Base-by-base conservation (phyloP, 2,113 vertebrate species). In the Irena cyanogastra region DNA sequence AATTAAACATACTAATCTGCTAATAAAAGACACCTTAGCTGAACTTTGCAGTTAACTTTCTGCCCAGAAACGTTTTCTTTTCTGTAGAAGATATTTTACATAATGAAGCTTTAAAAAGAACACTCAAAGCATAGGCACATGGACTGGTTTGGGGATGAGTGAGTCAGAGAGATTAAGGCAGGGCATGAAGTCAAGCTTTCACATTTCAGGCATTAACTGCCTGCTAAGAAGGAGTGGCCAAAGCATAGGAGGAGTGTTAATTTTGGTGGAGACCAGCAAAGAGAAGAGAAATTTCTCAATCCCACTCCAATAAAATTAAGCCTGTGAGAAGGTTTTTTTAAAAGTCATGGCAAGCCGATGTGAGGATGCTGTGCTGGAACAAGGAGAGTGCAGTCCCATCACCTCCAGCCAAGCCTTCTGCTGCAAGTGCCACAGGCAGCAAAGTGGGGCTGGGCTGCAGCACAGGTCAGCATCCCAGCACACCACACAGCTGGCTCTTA, bases 21-120 rank as follows among this genome's bases (percentile, higher is more conserved):
- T 75, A 80, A 78, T 44, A 60, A 78, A 83, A 86, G 37, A 87
- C 64, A 60, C 6, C 52, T 83, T 22, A 12, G 27, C 3, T 66
- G 24, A 66, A 65, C 27, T 81, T 93, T 26, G 41, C 30, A 87
- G 53, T 59, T 68, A 91, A 81, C 53, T 84, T 93, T 81, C 63
- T 78, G 53, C 70, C 61, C 68, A 66, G 68, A 77, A 93, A 83
- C 9, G 74, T 79, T 82, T 68, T n/a, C 5, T 80, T 86, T 72
- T 87, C 57, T 79, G 27, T 57, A 76, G 49, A 85, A 50, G 11
- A 13, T 71, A 84, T 69, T 92, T 94, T 77, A 44, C 9, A 24
- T 60, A 60, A 63, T 50, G 24, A 42, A 90, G 12, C 24, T 91
- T 76, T 13, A 64, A 97, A 95, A 41, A 31, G 8, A 72, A 69